phyloP scores from a whole-genome alignment of 2,113 vertebrate species.

The Chaetops frenatus region DNA sequence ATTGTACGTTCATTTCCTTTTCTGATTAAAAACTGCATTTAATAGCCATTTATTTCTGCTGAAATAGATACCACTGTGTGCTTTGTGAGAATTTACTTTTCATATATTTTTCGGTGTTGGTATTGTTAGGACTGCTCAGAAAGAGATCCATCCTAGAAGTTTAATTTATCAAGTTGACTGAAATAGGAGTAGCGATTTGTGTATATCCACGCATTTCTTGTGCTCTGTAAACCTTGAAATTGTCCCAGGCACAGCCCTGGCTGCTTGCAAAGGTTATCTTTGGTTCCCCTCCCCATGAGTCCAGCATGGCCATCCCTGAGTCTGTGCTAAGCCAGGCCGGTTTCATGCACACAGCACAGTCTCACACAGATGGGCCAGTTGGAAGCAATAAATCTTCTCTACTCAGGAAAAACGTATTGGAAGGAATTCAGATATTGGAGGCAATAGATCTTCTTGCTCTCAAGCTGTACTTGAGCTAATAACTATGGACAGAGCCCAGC shows the following conservation, averaged over 20 bases:
- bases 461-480: background rate
- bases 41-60: background rate
- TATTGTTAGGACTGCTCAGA: background rate
- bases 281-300: background rate
- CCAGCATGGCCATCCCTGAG: background rate
- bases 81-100: background rate
- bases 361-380: background rate
- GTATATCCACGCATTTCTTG: background rate
- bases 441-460: background rate
- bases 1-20: background rate
- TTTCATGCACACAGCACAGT: background rate
- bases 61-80: background rate
- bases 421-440: background rate
- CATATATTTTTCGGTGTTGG: background rate
- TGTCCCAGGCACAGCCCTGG: background rate
- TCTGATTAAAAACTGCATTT: background rate
- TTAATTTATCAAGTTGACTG: background rate
- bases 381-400: background rate
- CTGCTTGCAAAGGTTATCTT: background rate
- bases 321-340: background rate
- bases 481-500: background rate
- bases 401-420: background rate
- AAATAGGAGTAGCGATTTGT: background rate
- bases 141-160: background rate
- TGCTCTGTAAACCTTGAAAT: background rate